A percentile compares a stretch with the other conserved stretches of the same genome.
These are phyloP conservation scores for Tachyglossus aculeatus DNA, from an alignment of 2,797 vertebrate genomes.

Conservation along the genomic window DNA sequence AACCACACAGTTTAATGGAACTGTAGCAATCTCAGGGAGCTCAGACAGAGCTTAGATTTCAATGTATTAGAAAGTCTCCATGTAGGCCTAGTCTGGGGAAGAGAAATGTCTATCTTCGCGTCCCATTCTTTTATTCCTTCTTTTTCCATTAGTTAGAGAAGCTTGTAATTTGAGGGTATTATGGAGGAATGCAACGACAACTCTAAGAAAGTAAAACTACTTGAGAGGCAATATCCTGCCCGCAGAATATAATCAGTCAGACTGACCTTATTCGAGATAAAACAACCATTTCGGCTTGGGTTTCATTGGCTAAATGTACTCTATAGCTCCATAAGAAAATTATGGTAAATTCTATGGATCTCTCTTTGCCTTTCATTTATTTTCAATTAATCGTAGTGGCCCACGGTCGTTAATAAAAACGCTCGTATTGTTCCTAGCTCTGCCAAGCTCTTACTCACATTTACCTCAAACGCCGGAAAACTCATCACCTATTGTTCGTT, in stretches of 20 bases:
- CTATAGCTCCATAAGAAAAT: too few species aligned
- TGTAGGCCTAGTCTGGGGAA: neutral
- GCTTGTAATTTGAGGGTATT: neutral
- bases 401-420: neutral
- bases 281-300: neutral
- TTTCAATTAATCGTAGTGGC: slow-evolving; percentile 7
- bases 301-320: neutral
- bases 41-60: neutral
- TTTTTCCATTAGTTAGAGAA: neutral
- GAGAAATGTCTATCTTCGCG: neutral
- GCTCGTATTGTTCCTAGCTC: slow-evolving; percentile 16
- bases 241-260: neutral
- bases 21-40: neutral
- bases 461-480: neutral
- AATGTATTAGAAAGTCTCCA: neutral
- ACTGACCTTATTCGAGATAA: neutral
- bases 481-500: neutral
- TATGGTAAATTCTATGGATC: neutral
- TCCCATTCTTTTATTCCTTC: neutral
- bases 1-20: neutral
- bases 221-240: neutral
- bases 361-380: neutral
- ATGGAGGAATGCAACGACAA: neutral
- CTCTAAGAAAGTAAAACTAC: neutral
- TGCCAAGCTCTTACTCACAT: neutral